Percentiles rank a stretch among this genome's conserved stretches.
phyloP scores from a whole-genome alignment of 2,113 vertebrate genomes.

The Aldabrachelys gigantea region DNA sequence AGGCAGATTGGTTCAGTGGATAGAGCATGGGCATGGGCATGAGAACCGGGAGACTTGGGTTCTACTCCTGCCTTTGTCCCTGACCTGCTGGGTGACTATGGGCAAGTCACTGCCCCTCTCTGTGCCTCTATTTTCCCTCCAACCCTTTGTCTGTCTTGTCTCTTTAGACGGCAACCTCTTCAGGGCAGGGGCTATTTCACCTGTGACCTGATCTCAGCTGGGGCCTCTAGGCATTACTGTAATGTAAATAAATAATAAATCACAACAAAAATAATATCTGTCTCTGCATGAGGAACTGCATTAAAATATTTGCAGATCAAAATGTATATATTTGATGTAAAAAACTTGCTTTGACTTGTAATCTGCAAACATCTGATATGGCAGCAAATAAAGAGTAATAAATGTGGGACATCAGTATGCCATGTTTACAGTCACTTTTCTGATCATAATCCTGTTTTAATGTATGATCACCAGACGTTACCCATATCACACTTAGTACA shows the following conservation, averaged over 20 bases:
- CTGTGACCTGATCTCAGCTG: background rate
- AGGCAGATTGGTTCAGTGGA: background rate
- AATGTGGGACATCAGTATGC: background rate
- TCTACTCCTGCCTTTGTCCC: background rate
- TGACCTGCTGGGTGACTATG: accelerated
- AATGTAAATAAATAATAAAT: background rate
- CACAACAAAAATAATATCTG: background rate
- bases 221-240: background rate
- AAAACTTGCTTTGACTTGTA: background rate
- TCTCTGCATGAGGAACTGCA: background rate
- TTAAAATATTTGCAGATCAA: background rate
- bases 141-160: accelerated
- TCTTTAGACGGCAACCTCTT: background rate
- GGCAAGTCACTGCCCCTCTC: background rate
- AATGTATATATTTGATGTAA: background rate
- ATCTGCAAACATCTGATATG: background rate
- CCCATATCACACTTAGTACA: background rate
- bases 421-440: background rate
- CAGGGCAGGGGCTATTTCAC: background rate
- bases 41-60: accelerated
- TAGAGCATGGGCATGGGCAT: background rate
- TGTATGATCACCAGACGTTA: slow-evolving; percentile 44
- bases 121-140: background rate
- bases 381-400: background rate
- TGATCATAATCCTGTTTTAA: slow-evolving; percentile 11